Percentiles rank a stretch among this genome's conserved stretches.
These are phyloP conservation scores for Lethenteron camtschaticum DNA, from an alignment of 2,113 vertebrate species.

Conservation along the genomic window DNA sequence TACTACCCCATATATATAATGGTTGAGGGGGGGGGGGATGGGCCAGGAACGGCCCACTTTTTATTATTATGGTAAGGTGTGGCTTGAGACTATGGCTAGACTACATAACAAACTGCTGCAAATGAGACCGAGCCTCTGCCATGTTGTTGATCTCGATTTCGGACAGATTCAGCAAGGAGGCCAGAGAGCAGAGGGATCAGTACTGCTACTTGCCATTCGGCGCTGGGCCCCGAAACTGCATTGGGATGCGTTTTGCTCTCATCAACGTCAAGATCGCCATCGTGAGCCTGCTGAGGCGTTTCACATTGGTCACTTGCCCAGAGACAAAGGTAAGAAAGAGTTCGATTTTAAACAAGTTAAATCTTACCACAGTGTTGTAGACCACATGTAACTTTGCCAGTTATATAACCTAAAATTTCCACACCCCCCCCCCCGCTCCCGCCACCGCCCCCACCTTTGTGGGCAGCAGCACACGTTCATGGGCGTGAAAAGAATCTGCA, in stretches of 20 bases:
- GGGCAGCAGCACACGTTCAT: not conserved
- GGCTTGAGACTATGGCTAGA: too few relatives aligned
- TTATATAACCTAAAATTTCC: not conserved
- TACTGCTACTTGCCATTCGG: conserved; percentile 40
- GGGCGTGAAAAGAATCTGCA: not conserved
- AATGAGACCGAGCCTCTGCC: too few relatives aligned
- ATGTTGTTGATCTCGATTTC: too few relatives aligned
- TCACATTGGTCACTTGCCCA: conserved; percentile 28
- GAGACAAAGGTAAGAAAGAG: conserved; percentile 33
- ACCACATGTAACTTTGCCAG: not conserved
- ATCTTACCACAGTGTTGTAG: not conserved
- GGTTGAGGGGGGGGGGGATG: too few relatives aligned
- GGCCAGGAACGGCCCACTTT: too few relatives aligned
- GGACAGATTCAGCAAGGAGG: conserved; percentile 36
- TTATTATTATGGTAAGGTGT: too few relatives aligned
- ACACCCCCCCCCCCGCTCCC: too few relatives aligned
- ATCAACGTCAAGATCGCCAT: conserved; percentile 27
- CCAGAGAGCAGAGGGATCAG: conserved; percentile 20
- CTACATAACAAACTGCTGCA: too few relatives aligned
- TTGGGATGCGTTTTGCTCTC: conserved; percentile 42
- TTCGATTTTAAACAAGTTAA: not conserved
- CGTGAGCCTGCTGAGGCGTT: conserved; percentile 29
- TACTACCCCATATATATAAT: too few relatives aligned
- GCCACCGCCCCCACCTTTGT: too few relatives aligned
- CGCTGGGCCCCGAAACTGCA: conserved; percentile 39